A percentile compares a stretch with the other conserved stretches of the same genome.
These are phyloP conservation scores for Lutjanus argentimaculatus DNA, from an alignment of 2,797 vertebrate species.

Conservation along the genomic window DNA sequence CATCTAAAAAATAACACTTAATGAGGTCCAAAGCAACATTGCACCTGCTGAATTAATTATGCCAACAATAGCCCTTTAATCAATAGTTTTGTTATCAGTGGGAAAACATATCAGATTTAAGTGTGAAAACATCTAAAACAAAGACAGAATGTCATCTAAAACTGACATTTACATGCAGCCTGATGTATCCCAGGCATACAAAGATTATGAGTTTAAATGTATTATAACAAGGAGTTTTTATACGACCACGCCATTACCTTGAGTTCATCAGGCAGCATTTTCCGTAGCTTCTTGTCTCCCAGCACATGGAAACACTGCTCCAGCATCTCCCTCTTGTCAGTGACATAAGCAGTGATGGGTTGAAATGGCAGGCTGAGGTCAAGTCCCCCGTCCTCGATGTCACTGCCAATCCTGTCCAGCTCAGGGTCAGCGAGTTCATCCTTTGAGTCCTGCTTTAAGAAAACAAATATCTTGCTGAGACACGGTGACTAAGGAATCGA, in stretches of 20 bases:
- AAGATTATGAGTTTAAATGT: background rate
- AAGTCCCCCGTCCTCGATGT: slow-evolving; percentile 95
- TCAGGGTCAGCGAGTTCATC: slow-evolving; percentile 83
- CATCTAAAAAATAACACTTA: background rate
- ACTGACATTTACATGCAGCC: background rate
- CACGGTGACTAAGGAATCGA: background rate
- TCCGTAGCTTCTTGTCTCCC: slow-evolving; percentile 93
- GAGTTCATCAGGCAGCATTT: slow-evolving; percentile 96
- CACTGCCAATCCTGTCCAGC: slow-evolving; percentile 90
- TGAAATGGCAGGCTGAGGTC: slow-evolving; percentile 91
- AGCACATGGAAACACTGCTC: slow-evolving; percentile 94
- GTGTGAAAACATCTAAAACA: background rate
- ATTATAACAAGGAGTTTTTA: rapidly evolving
- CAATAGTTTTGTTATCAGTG: no score
- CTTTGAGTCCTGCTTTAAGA: slow-evolving; percentile 84
- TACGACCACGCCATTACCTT: slow-evolving; percentile 85
- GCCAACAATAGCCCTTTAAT: background rate
- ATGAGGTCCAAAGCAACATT: background rate
- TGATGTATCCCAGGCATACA: background rate
- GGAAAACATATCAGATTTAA: no score
- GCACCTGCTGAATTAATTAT: background rate
- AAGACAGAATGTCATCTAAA: background rate
- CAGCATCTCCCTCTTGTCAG: slow-evolving; percentile 93
- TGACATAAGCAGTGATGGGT: slow-evolving; percentile 93
- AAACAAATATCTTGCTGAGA: background rate